phyloP scores from a whole-genome alignment of 2,888 invertebrate genomes.

The Hypolimnas misippus region DNA sequence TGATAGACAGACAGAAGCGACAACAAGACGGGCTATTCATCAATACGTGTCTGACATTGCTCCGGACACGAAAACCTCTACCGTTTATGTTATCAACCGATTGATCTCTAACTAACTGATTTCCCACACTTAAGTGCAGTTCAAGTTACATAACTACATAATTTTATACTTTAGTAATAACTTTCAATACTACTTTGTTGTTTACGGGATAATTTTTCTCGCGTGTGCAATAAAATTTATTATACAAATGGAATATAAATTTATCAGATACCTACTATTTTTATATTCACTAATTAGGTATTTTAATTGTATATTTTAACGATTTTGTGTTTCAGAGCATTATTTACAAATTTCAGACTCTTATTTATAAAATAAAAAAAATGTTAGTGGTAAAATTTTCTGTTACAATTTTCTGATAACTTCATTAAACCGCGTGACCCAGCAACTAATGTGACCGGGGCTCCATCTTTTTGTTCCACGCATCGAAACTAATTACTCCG shows the following conservation, averaged over 20 bases:
- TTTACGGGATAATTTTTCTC: background rate
- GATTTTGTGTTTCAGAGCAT: too few relatives aligned
- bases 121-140: slow-evolving; percentile 21
- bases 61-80: slow-evolving; percentile 51
- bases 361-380: too few relatives aligned
- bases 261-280: background rate
- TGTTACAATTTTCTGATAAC: slow-evolving; percentile 37
- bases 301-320: too few relatives aligned
- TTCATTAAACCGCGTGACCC: slow-evolving; percentile 61
- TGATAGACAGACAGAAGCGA: slow-evolving; percentile 67
- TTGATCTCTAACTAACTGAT: slow-evolving; percentile 27
- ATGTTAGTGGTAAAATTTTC: too few relatives aligned
- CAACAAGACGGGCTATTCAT: slow-evolving; percentile 66
- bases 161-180: background rate
- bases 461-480: slow-evolving; percentile 51
- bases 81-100: slow-evolving; percentile 47
- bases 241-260: background rate
- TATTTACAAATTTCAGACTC: too few relatives aligned
- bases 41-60: slow-evolving; percentile 59
- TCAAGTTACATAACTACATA: slow-evolving; percentile 13
- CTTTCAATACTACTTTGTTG: background rate
- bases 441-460: slow-evolving; percentile 58
- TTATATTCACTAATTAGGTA: too few relatives aligned
- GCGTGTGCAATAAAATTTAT: background rate
- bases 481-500: slow-evolving; percentile 54